phyloP scores from a whole-genome alignment of 2,113 vertebrate species.

The Oriolus oriolus region DNA sequence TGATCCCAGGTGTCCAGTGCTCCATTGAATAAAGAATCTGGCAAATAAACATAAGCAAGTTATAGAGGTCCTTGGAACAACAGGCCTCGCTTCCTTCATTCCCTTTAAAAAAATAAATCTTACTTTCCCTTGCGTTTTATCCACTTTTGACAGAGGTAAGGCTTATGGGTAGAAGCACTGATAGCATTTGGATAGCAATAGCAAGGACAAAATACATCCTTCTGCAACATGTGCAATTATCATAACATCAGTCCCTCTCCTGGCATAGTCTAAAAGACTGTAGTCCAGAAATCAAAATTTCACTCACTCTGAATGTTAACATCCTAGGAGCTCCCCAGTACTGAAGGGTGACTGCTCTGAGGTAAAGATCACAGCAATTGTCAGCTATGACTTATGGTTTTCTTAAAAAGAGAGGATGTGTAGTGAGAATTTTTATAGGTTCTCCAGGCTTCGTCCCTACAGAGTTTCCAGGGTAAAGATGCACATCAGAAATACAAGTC shows the following conservation, averaged over 20 bases:
- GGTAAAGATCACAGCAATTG: neutral
- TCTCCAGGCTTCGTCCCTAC: rapidly evolving
- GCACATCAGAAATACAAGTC: neutral
- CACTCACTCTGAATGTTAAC: neutral
- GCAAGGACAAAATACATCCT: neutral
- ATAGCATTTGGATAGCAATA: neutral
- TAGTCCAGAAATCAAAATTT: neutral
- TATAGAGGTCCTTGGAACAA: neutral
- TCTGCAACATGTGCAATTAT: neutral
- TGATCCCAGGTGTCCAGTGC: neutral
- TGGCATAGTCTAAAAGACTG: neutral
- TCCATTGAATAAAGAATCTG: neutral
- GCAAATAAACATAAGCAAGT: neutral
- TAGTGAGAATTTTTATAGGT: neutral
- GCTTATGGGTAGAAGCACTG: neutral
- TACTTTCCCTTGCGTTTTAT: neutral
- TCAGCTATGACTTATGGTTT: neutral
- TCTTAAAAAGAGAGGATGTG: neutral
- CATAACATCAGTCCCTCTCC: neutral
- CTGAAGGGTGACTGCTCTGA: neutral
- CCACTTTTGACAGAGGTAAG: neutral
- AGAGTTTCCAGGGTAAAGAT: neutral
- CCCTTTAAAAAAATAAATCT: neutral
- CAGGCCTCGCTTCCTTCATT: neutral
- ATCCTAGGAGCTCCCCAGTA: neutral